Percentiles rank a stretch among this genome's conserved stretches.
Conservation (phyloP, 2,888 invertebrate species). For the Stenoptilia bipunctidactyla region DNA sequence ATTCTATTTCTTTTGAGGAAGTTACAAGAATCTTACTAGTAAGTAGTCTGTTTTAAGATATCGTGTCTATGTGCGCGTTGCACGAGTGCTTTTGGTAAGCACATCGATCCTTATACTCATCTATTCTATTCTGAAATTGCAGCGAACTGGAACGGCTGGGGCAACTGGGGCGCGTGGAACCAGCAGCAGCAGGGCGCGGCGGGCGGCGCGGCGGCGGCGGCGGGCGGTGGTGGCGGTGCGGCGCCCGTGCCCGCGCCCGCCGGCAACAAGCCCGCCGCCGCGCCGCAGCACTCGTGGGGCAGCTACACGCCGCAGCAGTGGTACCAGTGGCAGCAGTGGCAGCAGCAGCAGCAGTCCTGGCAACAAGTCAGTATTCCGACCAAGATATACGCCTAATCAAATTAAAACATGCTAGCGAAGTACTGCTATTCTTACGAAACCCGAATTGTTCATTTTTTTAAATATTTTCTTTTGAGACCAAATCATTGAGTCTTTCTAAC, state of each 20-base stretch:
- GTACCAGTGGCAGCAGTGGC: conserved; percentile 67
- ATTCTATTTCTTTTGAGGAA: too few relatives aligned
- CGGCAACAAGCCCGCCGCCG: conserved; percentile 6
- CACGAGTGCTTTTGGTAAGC: too few relatives aligned
- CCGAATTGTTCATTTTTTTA: too few relatives aligned
- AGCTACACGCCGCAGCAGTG: conserved; percentile 56
- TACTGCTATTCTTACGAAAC: too few relatives aligned
- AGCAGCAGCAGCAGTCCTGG: conserved; percentile 49
- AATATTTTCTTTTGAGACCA: too few relatives aligned
- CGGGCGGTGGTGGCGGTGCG: conserved; percentile 56
- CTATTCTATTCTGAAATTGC: conserved; percentile 16
- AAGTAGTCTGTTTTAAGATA: too few relatives aligned
- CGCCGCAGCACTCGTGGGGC: conserved; percentile 11
- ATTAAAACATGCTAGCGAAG: too few relatives aligned
- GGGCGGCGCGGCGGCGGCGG: conserved; percentile 25
- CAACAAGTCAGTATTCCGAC: background rate
- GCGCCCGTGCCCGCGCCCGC: conserved; percentile 25
- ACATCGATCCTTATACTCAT: too few relatives aligned
- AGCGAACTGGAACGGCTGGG: conserved; percentile 35
- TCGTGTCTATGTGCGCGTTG: too few relatives aligned
- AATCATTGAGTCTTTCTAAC: too few relatives aligned
- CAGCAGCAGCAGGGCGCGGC: conserved; percentile 18
- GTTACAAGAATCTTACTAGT: too few relatives aligned
- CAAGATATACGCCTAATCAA: too few relatives aligned
- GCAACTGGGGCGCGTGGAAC: conserved; percentile 50